Evolutionary conservation across 2,113 vertebrate genomes (phyloP).

Genomic region (Platichthys stellatus): DNA sequence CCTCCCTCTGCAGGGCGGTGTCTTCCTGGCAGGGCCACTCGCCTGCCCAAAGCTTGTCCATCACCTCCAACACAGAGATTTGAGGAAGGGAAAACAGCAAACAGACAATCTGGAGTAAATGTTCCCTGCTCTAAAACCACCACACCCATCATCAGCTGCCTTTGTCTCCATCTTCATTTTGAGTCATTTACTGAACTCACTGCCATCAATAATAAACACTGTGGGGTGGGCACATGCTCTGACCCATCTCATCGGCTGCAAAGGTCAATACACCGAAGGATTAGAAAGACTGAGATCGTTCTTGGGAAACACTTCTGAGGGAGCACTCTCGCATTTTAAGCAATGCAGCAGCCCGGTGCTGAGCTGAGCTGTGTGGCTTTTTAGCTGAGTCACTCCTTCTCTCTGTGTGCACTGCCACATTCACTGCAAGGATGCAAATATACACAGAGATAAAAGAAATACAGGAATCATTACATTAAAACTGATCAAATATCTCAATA

Average conservation of each 20-base stretch:
- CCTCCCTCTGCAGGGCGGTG: constrained; percentile 20
- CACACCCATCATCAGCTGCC: background rate
- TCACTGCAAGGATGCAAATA: background rate
- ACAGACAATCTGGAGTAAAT: background rate
- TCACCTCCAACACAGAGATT: constrained; percentile 29
- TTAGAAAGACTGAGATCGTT: constrained; percentile 2
- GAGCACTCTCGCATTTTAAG: constrained; percentile 32
- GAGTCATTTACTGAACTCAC: constrained; percentile 42
- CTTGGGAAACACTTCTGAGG: constrained; percentile 31
- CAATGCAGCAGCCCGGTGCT: constrained; percentile 26
- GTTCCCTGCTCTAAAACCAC: constrained; percentile 6
- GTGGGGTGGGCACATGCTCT: background rate
- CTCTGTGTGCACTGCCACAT: background rate
- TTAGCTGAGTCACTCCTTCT: constrained; percentile 55
- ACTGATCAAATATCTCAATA: background rate
- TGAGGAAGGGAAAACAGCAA: constrained; percentile 20
- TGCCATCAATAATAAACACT: constrained; percentile 47
- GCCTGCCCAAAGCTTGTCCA: constrained; percentile 50
- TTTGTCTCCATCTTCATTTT: constrained; percentile 5
- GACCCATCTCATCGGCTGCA: too few species aligned
- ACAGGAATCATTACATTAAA: background rate
- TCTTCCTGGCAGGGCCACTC: constrained; percentile 35
- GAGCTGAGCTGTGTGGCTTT: constrained; percentile 24
- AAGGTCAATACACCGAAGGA: too few species aligned
- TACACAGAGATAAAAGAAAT: background rate